phyloP scores from a whole-genome alignment of 2,888 invertebrate genomes.

The Nemotelus pantherinus region DNA sequence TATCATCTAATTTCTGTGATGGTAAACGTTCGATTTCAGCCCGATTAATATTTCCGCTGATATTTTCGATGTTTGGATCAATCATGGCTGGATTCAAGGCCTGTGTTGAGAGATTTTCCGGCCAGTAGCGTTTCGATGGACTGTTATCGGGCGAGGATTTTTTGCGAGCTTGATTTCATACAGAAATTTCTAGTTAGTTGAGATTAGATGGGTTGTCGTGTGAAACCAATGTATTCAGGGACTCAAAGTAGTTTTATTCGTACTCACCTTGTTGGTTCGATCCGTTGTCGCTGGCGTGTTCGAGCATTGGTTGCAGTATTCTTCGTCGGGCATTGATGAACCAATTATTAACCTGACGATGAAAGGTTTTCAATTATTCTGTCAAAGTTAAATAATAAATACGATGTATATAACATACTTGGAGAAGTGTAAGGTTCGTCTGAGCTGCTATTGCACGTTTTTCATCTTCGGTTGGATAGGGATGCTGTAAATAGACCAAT shows the following conservation, averaged over 20 bases:
- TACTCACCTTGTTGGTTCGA: slow-evolving; percentile 49
- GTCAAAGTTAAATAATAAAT: background rate
- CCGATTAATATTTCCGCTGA: slow-evolving; percentile 53
- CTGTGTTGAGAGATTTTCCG: slow-evolving; percentile 47
- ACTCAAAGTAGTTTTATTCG: background rate
- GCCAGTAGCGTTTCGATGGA: slow-evolving; percentile 51
- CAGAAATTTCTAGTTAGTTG: slow-evolving; percentile 45
- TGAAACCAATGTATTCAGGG: background rate
- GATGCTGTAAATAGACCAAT: slow-evolving; percentile 74
- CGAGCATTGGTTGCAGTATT: slow-evolving; percentile 92
- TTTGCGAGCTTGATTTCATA: slow-evolving; percentile 48
- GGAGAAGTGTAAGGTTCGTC: slow-evolving; percentile 86
- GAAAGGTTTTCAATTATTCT: no score
- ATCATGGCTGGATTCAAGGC: slow-evolving; percentile 49
- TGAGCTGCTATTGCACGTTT: slow-evolving; percentile 89
- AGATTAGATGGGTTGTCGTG: slow-evolving; percentile 15
- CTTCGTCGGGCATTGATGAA: slow-evolving; percentile 92
- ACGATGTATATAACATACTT: slow-evolving; percentile 59
- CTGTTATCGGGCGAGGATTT: slow-evolving; percentile 46
- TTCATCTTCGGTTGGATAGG: slow-evolving; percentile 95
- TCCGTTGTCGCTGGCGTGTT: slow-evolving; percentile 62
- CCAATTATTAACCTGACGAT: slow-evolving; percentile 82
- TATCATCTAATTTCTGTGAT: slow-evolving; percentile 50
- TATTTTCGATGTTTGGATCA: slow-evolving; percentile 54
- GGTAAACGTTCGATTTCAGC: slow-evolving; percentile 50